Evolutionary conservation across 2,888 invertebrate genomes (phyloP), one percentile per base, ranked within the genome.

Genomic region (Hirtodrosophila confusa): DNA sequence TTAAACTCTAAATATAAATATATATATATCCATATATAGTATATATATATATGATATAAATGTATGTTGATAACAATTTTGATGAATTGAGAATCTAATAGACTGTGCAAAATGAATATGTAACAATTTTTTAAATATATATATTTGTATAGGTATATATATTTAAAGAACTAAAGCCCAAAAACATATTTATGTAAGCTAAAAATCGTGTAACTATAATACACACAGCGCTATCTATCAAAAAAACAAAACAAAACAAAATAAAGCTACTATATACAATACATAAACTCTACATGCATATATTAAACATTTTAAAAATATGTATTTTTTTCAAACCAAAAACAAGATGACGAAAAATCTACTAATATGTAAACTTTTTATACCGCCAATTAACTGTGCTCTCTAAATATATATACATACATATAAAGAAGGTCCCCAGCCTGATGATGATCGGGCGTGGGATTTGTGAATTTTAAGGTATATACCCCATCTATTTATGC

Each of bases 371-470:
- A 69, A 82, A 75, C 83, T 71, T 86, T 87, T 87, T 77, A 84
- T 84, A 84, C 88, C 84, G 86, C 88, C 84, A 87, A 84, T 68
- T 85, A 85, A 87, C 88, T 84, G 88, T 84, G 88, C 84, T 84
- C 84, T 87, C 53, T 68, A 50, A 41, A 29, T 61, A 78, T 69
- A 64, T 51, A 74, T 54, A 58, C 11, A 50, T 48, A 56, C 40
- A 78, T 51, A 60, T 55, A 68, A 31, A 40, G 10, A n/a, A 1
- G 11, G 10, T 27, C 27, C 27, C 4, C 3, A 27, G 27, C 3
- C 27, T 1, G 27, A 27, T 44, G 17, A 12, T 33, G 47, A 33
- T 54, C 51, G 11, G 0, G 43, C 43, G 44, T 50, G 23, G 24
- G 12, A 47, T 43, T 37, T 36, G 49, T 50, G 55, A 49, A 68